phyloP scores from a whole-genome alignment of 2,888 invertebrate species.

The Apantesis nais region DNA sequence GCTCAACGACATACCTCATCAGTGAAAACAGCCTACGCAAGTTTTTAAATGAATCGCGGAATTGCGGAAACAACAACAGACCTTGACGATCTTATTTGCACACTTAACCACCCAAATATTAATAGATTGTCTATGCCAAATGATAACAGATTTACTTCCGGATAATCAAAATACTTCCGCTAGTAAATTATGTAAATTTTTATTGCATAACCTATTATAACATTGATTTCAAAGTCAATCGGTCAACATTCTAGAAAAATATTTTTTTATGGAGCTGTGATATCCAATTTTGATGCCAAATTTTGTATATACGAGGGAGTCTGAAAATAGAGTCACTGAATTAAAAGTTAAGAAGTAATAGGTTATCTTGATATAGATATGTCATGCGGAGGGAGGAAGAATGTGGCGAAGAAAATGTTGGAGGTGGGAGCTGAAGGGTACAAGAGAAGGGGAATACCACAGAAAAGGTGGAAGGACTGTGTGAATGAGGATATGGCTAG shows the following conservation, averaged over 20 bases:
- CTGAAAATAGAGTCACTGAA: too few species aligned
- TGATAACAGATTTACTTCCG: conserved; percentile 1
- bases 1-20: background rate
- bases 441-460: too few species aligned
- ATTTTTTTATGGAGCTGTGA: background rate
- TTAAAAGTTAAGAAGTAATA: too few species aligned
- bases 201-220: background rate
- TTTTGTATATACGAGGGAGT: too few species aligned
- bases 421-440: too few species aligned
- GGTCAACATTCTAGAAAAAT: background rate
- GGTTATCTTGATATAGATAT: too few species aligned
- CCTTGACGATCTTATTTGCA: conserved; percentile 2
- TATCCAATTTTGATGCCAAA: background rate
- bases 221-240: background rate
- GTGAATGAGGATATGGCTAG: too few species aligned
- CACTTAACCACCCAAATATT: background rate
- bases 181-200: background rate
- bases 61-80: background rate
- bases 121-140: background rate
- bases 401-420: too few species aligned
- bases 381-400: too few species aligned
- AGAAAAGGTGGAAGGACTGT: too few species aligned
- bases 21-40: background rate
- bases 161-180: conserved; percentile 4
- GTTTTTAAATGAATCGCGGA: background rate